Evolutionary conservation across 2,113 vertebrate genomes (phyloP).

Genomic region (Papio anubis): DNA sequence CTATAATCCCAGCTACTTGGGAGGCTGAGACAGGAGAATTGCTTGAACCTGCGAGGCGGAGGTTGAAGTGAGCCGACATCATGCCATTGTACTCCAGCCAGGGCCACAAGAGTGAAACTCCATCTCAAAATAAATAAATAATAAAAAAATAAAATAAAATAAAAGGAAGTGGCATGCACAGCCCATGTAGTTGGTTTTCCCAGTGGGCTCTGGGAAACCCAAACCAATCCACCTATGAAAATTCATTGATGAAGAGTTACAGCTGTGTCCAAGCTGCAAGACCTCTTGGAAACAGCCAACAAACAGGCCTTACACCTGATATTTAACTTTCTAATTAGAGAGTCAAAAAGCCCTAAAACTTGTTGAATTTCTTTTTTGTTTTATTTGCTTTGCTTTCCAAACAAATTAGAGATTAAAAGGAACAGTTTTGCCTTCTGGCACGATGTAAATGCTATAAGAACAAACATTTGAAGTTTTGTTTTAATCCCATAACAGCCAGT

Average conservation of each 20-base stretch:
- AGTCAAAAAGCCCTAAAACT: neutral
- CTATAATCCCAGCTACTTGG: no score
- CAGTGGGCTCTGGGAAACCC: neutral
- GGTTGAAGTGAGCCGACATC: no score
- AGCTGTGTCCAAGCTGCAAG: slow-evolving; percentile 1
- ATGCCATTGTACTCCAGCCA: no score
- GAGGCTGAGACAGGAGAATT: no score
- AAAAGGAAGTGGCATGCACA: neutral
- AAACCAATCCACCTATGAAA: neutral
- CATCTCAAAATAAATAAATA: no score
- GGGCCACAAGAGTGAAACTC: no score
- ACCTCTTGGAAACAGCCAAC: neutral
- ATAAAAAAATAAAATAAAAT: neutral
- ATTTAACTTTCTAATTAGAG: slow-evolving; percentile 6
- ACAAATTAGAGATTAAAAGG: neutral
- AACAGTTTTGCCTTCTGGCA: neutral
- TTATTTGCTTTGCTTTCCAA: slow-evolving; percentile 1
- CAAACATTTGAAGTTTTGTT: neutral
- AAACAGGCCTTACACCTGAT: neutral
- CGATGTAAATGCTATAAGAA: neutral
- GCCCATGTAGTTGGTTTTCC: neutral
- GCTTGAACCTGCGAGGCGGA: no score
- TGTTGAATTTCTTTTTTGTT: neutral
- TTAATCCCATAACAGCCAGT: neutral
- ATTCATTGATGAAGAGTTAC: neutral